Base-by-base conservation (phyloP, 2,113 vertebrate genomes). In the Tachycineta bicolor region DNA sequence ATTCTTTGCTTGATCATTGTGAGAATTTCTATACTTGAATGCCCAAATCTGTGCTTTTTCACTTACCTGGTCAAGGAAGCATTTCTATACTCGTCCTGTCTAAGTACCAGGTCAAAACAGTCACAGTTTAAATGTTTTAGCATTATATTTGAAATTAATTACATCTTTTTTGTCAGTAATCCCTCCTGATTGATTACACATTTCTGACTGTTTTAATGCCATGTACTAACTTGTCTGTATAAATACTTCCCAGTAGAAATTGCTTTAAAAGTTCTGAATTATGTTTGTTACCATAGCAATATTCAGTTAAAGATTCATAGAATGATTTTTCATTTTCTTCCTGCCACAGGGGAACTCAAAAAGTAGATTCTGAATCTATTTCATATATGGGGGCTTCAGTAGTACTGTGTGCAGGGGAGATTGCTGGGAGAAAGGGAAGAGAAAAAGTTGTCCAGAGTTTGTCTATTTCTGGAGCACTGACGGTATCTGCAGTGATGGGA, bases 261-360 rank as follows among this genome's bases (percentile, higher is more conserved):
- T 46, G 65, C 58, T 83, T 90, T 87, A 77, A 60, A 94, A 96
- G 50, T 94, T 95, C 79, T 84, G 71, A 94, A 77, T 92, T 85
- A 89, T 49, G 47, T 94, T 90, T 95, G 93, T 97, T 97, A 89
- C 96, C 83, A 95, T 96, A 96, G 97, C 81, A 97, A 96, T 92
- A 78, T 50, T 71, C n/a, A 3, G 68, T 80, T 92, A 86, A 90
- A 85, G 84, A 94, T 94, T 94, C 69, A 68, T 62, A 78, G 73
- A 89, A 92, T 67, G 58, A 2, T 25, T 93, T 88, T 90, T 74
- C 93, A 55, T 74, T 92, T 95, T 93, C 73, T 49, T 77, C 55
- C 90, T 74, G 22, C 33, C 78, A 8, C 39, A 70, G 37, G 71
- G 50, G 77, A 94, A 90, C 80, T 90, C 67, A 59, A 62, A 85